These are phyloP conservation scores for Ophion obscuratus DNA, from an alignment of 2,888 invertebrate species.

Conservation along the genomic window DNA sequence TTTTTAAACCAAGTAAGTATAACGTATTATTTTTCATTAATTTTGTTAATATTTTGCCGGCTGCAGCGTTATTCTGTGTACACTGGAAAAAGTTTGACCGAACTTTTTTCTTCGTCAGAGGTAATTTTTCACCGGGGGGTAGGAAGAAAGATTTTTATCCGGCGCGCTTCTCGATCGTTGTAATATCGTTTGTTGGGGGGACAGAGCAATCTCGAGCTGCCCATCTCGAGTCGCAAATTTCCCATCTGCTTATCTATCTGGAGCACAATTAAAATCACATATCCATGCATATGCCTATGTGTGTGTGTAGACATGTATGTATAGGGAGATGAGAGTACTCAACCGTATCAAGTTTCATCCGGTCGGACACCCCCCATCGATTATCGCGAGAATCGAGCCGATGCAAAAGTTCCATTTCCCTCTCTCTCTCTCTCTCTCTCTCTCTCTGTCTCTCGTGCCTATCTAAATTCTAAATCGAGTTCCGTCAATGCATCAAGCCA, in stretches of 20 bases:
- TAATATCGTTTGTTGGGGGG: conserved; percentile 34
- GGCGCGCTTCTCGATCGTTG: conserved; percentile 20
- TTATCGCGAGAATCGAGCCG: conserved; percentile 59
- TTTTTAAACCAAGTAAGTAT: background rate
- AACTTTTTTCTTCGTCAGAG: background rate
- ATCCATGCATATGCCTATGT: background rate
- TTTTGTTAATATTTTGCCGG: background rate
- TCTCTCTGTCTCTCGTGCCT: conserved; percentile 39
- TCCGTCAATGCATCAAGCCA: conserved; percentile 46
- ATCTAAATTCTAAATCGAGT: conserved; percentile 65
- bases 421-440: conserved; percentile 10
- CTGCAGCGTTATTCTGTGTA: background rate
- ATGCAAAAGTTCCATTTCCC: conserved; percentile 51
- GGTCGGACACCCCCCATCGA: conserved; percentile 65
- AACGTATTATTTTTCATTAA: conserved; percentile 9
- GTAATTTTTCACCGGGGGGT: background rate
- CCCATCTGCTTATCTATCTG: conserved; percentile 65
- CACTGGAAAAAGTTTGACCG: background rate
- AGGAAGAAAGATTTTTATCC: conserved; percentile 44
- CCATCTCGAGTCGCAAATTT: conserved; percentile 53
- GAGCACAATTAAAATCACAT: conserved; percentile 63
- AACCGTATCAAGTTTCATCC: conserved; percentile 65
- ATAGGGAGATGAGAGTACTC: conserved; percentile 37
- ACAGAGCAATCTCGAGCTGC: conserved; percentile 50
- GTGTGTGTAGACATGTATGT: background rate